Evolutionary conservation across 2,797 vertebrate genomes (phyloP), one percentile per base, ranked within the genome.

Genomic region (Cheirogaleus major): DNA sequence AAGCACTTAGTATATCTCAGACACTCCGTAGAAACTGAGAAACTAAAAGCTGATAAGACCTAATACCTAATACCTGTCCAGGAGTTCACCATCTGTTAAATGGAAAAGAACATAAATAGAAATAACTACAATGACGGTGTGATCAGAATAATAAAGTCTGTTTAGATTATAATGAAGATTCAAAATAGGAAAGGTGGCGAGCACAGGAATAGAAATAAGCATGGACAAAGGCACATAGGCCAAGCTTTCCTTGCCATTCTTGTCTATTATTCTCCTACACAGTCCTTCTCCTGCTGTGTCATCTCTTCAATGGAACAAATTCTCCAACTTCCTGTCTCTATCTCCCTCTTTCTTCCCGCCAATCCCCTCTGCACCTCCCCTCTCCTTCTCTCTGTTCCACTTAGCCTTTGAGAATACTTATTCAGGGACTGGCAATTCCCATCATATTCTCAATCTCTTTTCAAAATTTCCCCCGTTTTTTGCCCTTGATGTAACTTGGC

Each of bases 21-120:
- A 59, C 48, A 50, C 2, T 82, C 48, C 25, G 12, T 27, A 48
- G 35, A 13, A 18, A 1, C n/a, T 32, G 18, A 43, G 45, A 78
- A 78, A 75, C 73, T 79, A 63, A 73, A 95, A 92, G 7, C n/a
- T 43, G 78, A 25, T n/a, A 48, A 72, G 57, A 89, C 9, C 10
- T 50, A 55, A 15, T 70, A 4, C 30, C 18, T 90, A 55, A 13
- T 65, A 5, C n/a, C 18, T 87, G 9, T 59, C 45, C 43, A 65
- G 13, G 6, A 92, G 50, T 7, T 89, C 52, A 45, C 20, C 57
- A 23, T 70, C 20, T 83, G 32, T 69, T 45, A 52, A 13, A 23
- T 5, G 45, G 32, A 90, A 32, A 50, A 27, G 61, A 52, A n/a
- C 41, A 2, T 10, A 41, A 48, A 70, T 20, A 76, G 27, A 88